Evolutionary conservation across 2,888 invertebrate species (phyloP).

Genomic region (Atrina japonica): DNA sequence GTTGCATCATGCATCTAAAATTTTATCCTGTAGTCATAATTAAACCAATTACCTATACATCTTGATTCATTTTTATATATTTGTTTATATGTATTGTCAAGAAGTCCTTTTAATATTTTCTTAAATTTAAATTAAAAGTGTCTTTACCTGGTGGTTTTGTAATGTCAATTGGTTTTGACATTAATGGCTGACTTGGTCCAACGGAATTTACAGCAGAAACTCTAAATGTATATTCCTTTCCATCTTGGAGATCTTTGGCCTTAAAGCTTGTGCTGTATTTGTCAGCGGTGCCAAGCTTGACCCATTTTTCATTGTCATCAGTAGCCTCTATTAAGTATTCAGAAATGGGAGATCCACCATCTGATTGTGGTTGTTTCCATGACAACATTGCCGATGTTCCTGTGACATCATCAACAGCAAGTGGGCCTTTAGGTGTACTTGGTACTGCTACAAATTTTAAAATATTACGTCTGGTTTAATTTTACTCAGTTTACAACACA

Average conservation of each 20-base stretch:
- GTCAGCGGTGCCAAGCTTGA: conserved; percentile 61
- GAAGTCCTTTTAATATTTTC: too few relatives aligned
- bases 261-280: conserved; percentile 81
- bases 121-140: background rate
- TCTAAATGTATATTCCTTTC: conserved; percentile 75
- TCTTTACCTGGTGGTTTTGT: conserved; percentile 28
- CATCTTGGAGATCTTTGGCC: conserved; percentile 84
- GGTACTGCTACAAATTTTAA: conserved; percentile 73
- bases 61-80: too few relatives aligned
- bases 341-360: conserved; percentile 90
- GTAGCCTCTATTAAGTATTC: conserved; percentile 89
- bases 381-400: conserved; percentile 86
- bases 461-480: too few relatives aligned
- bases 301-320: conserved; percentile 83
- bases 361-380: conserved; percentile 91
- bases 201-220: conserved; percentile 75
- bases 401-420: conserved; percentile 85
- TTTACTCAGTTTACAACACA: too few relatives aligned
- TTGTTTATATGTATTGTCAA: too few relatives aligned
- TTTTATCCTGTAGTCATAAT: too few relatives aligned
- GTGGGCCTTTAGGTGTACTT: conserved; percentile 71
- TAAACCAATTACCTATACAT: too few relatives aligned
- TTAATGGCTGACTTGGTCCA: conserved; percentile 81
- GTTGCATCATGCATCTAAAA: too few relatives aligned
- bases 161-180: conserved; percentile 58